phyloP scores from a whole-genome alignment of 2,797 vertebrate genomes.

The Gallinago nigripennis region DNA sequence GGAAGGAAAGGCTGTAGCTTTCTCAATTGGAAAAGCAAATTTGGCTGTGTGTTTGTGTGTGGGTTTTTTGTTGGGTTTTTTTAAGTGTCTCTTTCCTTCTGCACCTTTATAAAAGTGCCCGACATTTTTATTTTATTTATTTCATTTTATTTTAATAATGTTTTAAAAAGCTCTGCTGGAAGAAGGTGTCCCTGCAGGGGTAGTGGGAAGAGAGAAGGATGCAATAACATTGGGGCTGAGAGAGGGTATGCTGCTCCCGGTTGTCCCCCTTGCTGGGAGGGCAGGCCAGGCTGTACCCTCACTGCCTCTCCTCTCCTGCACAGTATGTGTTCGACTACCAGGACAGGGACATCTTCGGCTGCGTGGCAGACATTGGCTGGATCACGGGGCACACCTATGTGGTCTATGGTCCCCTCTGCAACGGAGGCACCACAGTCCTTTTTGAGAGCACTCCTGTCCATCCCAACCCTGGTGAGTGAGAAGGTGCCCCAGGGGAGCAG shows the following conservation, averaged over 20 bases:
- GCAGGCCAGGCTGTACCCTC: not conserved
- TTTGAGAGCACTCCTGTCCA: constrained; percentile 75
- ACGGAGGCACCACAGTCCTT: constrained; percentile 74
- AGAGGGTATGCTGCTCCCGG: not conserved
- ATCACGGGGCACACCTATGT: constrained; percentile 74
- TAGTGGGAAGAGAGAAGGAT: not conserved
- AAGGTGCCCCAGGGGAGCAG: not conserved
- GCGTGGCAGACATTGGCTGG: constrained; percentile 74
- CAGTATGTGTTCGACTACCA: constrained; percentile 72
- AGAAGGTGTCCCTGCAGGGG: not conserved
- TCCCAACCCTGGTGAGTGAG: constrained; percentile 69
- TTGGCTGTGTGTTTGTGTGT: not conserved
- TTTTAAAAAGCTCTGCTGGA: not conserved
- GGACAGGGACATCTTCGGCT: constrained; percentile 73
- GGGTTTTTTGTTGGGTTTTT: not conserved
- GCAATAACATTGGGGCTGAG: not conserved
- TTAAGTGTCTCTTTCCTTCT: not conserved
- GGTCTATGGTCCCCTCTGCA: constrained; percentile 73
- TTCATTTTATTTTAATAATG: not conserved
- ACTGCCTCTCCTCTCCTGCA: not conserved
- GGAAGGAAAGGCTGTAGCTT: not conserved
- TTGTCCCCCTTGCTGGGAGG: not conserved
- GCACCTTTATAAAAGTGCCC: not conserved
- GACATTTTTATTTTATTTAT: not conserved
- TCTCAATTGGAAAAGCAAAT: not conserved